These are phyloP conservation scores for Nomia melanderi DNA, from an alignment of 1,140 invertebrate genomes.

Conservation along the genomic window DNA sequence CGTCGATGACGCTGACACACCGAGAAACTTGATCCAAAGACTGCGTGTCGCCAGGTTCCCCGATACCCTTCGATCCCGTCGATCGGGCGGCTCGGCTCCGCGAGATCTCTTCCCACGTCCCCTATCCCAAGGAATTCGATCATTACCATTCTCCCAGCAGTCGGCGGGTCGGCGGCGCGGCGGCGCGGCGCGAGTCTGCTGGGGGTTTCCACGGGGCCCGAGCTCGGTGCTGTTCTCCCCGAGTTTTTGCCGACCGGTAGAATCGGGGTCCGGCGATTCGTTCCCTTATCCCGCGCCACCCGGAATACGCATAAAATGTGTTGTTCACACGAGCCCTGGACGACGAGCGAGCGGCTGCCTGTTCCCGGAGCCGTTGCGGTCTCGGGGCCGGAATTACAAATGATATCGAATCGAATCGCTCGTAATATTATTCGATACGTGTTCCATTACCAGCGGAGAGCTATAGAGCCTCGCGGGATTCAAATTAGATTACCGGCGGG, in stretches of 20 bases:
- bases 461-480: constrained; percentile 68
- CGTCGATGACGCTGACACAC: too few relatives aligned
- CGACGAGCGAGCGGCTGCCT: constrained; percentile 1
- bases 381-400: constrained; percentile 70
- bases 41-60: too few relatives aligned
- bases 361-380: constrained; percentile 56
- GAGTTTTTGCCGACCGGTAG: constrained; percentile 20
- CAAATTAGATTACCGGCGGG: constrained; percentile 78
- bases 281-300: constrained; percentile 24
- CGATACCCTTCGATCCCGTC: not conserved
- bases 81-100: too few relatives aligned
- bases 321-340: constrained; percentile 44
- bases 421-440: constrained; percentile 80
- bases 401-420: constrained; percentile 79
- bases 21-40: too few relatives aligned
- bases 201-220: not conserved
- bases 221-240: not conserved
- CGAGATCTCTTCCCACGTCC: not conserved
- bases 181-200: constrained; percentile 1
- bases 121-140: constrained; percentile 7
- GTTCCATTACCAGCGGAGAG: constrained; percentile 73
- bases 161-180: too few relatives aligned
- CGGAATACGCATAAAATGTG: constrained; percentile 51
- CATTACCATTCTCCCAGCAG: not conserved
- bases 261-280: not conserved